Evolutionary conservation across 2,797 vertebrate species (phyloP).

Genomic region (Ceyx erithaca): DNA sequence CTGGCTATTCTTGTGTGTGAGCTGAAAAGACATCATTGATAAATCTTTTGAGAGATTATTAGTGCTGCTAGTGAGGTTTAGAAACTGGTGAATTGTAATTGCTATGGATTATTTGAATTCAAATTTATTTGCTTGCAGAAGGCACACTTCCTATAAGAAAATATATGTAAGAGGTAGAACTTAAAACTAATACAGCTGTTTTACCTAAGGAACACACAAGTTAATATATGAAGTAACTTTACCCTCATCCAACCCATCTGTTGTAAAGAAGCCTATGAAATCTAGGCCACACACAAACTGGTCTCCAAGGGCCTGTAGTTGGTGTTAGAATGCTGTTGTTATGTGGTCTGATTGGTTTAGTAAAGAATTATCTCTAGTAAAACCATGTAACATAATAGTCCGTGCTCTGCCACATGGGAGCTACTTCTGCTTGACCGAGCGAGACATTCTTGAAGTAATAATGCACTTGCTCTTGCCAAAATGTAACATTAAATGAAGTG

Average conservation of each 20-base stretch:
- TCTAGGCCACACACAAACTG: conserved; percentile 83
- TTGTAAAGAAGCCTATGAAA: conserved; percentile 72
- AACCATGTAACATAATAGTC: conserved; percentile 79
- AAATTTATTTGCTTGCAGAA: background rate
- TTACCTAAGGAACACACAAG: conserved; percentile 60
- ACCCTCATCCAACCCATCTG: conserved; percentile 78
- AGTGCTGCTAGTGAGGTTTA: background rate
- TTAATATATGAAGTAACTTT: conserved; percentile 75
- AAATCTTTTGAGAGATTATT: background rate
- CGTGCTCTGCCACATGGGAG: conserved; percentile 76
- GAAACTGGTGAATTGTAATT: background rate
- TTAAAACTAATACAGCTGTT: conserved; percentile 24
- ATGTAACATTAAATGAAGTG: background rate
- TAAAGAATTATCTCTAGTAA: conserved; percentile 81
- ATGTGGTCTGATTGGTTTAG: conserved; percentile 79
- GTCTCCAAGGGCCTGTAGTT: conserved; percentile 76
- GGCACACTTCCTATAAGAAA: background rate
- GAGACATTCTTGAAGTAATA: conserved; percentile 20
- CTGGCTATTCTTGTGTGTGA: rapidly evolving
- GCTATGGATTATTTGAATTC: background rate
- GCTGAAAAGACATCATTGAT: background rate
- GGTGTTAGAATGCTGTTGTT: conserved; percentile 81
- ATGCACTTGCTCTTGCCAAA: conserved; percentile 26
- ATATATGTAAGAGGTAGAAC: conserved; percentile 14
- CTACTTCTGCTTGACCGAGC: conserved; percentile 69